These are phyloP conservation scores for Myiopsitta monachus DNA, from an alignment of 2,113 vertebrate genomes.

Conservation along the genomic window DNA sequence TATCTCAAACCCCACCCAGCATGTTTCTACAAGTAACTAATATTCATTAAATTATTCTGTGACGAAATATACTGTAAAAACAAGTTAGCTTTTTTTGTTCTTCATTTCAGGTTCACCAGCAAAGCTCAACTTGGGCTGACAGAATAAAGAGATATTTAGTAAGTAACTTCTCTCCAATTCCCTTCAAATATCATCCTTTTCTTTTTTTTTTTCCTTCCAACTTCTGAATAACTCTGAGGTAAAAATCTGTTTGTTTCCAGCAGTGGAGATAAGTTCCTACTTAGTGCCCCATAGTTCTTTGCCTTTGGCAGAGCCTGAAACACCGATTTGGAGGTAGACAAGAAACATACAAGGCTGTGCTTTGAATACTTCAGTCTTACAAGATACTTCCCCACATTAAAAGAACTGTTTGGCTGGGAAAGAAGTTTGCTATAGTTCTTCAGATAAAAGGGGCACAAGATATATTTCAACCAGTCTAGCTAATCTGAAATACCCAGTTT, in stretches of 20 bases:
- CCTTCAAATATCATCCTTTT: neutral
- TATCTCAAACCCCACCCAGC: neutral
- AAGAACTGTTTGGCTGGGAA: neutral
- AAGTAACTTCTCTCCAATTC: neutral
- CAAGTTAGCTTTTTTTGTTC: neutral
- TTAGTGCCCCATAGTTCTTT: neutral
- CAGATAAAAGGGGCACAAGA: neutral
- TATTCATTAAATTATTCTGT: neutral
- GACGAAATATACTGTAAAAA: neutral
- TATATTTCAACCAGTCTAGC: neutral
- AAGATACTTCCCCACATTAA: neutral
- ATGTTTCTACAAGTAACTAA: neutral
- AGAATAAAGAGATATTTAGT: neutral
- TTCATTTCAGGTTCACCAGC: neutral
- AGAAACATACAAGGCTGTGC: neutral
- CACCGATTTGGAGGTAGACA: neutral
- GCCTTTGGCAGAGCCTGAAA: neutral
- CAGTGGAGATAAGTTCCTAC: neutral
- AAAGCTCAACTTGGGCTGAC: neutral
- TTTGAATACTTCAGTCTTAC: neutral
- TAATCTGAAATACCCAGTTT: neutral
- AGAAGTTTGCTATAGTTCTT: neutral
- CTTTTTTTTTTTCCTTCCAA: fast-evolving
- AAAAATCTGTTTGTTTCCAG: neutral
- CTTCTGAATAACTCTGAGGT: neutral